Evolutionary conservation across 2,113 vertebrate species (phyloP).

Genomic region (Paracanthobrama guichenoti): DNA sequence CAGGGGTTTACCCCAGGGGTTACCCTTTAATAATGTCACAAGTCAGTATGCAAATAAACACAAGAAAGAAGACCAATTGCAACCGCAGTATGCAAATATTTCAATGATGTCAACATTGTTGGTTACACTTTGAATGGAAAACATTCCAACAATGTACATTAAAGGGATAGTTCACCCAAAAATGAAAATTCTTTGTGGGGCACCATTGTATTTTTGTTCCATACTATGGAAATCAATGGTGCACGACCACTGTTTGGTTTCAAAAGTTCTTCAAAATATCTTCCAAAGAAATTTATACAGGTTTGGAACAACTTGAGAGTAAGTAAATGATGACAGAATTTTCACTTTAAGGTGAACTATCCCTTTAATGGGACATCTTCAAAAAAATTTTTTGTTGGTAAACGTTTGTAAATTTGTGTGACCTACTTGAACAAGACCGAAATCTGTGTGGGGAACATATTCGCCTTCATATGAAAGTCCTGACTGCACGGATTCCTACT

Average conservation of each 20-base stretch:
- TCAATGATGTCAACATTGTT: not conserved
- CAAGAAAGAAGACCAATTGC: not conserved
- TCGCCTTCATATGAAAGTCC: not conserved
- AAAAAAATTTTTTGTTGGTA: not conserved
- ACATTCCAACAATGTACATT: not conserved
- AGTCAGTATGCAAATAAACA: not conserved
- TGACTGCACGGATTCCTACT: not conserved
- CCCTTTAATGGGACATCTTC: not conserved
- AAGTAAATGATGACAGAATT: too few relatives aligned
- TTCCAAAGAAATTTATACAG: too few relatives aligned
- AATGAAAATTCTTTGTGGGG: too few relatives aligned
- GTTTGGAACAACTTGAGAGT: too few relatives aligned
- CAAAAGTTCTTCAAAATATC: too few relatives aligned
- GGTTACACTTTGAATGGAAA: not conserved
- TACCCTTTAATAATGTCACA: too few relatives aligned
- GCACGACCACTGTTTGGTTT: too few relatives aligned
- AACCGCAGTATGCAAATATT: not conserved
- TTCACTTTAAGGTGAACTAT: too few relatives aligned
- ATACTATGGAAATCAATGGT: too few relatives aligned
- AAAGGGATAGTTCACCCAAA: too few relatives aligned
- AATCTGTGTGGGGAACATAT: not conserved
- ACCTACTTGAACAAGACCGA: not conserved
- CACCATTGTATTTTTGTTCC: too few relatives aligned
- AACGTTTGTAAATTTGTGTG: not conserved
- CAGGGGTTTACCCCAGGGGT: too few relatives aligned